These are phyloP conservation scores for Oeneis ivallda DNA, from an alignment of 2,888 invertebrate species.

Conservation along the genomic window DNA sequence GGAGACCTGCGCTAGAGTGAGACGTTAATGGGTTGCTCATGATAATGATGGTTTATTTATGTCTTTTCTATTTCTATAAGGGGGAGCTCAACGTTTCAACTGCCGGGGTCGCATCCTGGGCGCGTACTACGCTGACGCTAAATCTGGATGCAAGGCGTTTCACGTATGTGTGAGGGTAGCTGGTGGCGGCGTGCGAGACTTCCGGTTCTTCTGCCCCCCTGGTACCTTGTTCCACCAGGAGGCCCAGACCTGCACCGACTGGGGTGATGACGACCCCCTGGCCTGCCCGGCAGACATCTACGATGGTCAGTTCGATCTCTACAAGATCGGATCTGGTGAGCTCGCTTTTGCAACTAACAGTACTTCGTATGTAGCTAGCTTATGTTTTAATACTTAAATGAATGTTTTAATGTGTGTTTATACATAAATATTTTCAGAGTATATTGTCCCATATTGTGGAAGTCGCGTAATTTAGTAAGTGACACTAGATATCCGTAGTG, in stretches of 20 bases:
- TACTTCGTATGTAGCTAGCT: slow-evolving; percentile 27
- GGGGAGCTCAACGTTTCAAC: slow-evolving; percentile 84
- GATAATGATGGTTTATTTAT: no score
- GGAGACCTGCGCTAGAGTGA: no score
- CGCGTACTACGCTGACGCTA: slow-evolving; percentile 93
- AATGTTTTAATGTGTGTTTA: background rate
- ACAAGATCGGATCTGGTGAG: slow-evolving; percentile 89
- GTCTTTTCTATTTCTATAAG: slow-evolving; percentile 44
- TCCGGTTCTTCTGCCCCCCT: slow-evolving; percentile 94
- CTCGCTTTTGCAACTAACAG: slow-evolving; percentile 75
- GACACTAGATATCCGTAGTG: background rate
- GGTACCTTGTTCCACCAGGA: slow-evolving; percentile 95
- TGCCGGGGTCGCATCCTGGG: slow-evolving; percentile 93
- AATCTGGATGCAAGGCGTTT: slow-evolving; percentile 94
- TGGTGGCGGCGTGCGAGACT: slow-evolving; percentile 89
- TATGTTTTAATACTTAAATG: background rate
- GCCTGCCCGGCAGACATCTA: slow-evolving; percentile 92
- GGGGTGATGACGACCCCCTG: slow-evolving; percentile 88
- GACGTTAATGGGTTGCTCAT: no score
- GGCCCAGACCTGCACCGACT: slow-evolving; percentile 94
- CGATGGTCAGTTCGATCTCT: slow-evolving; percentile 93
- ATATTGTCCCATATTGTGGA: background rate
- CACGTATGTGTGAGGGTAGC: slow-evolving; percentile 93
- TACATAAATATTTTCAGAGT: slow-evolving; percentile 4
- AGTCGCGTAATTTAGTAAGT: slow-evolving; percentile 6